Conservation (phyloP, 2,113 vertebrate species). For the Macquaria ambigua region DNA sequence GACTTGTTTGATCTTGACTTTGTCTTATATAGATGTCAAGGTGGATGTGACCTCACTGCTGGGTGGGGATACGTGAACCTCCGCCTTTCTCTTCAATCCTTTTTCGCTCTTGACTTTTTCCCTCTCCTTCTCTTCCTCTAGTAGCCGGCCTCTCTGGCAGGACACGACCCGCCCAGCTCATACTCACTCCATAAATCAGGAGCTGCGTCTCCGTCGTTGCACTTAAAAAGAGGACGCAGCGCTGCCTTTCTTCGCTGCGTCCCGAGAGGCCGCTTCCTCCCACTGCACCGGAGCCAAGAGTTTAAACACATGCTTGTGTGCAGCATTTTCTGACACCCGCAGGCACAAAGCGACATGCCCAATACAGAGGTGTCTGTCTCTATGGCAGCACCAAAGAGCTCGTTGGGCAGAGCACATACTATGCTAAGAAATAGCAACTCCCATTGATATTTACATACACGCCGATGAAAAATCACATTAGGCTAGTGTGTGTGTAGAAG, state of each 20-base stretch:
- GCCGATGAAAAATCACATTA: slow-evolving; percentile 41
- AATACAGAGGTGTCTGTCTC: slow-evolving; percentile 77
- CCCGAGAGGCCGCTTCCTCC: slow-evolving; percentile 68
- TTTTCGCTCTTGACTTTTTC: slow-evolving; percentile 22
- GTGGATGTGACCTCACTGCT: slow-evolving; percentile 39
- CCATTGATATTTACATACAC: slow-evolving; percentile 59
- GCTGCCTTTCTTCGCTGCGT: slow-evolving; percentile 54
- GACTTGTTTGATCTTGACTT: slow-evolving; percentile 63
- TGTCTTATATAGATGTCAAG: slow-evolving; percentile 41
- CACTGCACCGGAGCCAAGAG: slow-evolving; percentile 61
- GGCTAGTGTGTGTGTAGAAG: slow-evolving; percentile 22
- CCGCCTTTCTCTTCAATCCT: slow-evolving; percentile 28
- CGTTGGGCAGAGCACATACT: slow-evolving; percentile 44
- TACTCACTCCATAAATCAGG: slow-evolving; percentile 77
- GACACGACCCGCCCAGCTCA: slow-evolving; percentile 66
- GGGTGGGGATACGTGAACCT: slow-evolving; percentile 32
- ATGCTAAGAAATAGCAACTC: slow-evolving; percentile 39
- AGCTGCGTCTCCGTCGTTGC: slow-evolving; percentile 39
- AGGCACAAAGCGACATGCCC: slow-evolving; percentile 56
- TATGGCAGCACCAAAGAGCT: slow-evolving; percentile 66
- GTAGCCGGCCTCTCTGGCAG: slow-evolving; percentile 58
- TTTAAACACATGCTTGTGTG: slow-evolving; percentile 72
- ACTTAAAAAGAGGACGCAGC: slow-evolving; percentile 60
- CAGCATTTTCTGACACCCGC: slow-evolving; percentile 69
- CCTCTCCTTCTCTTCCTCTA: slow-evolving; percentile 47